A percentile compares a stretch with the other conserved stretches of the same genome.
Evolutionary conservation across 92 coral and sea anemone species (phyloP).

Genomic region (Porites evermanni): DNA sequence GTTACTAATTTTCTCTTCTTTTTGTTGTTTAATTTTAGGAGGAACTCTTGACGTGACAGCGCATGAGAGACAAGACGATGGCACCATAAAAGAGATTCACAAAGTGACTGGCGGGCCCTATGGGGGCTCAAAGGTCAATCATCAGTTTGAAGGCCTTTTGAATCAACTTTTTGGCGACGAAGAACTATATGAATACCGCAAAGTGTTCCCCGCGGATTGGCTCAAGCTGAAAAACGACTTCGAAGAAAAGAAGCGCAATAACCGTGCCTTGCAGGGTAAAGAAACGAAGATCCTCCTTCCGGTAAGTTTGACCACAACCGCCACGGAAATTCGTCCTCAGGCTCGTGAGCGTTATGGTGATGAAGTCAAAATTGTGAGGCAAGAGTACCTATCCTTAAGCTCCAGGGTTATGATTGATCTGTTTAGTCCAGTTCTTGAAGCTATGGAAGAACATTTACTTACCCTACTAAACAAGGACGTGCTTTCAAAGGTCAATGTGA

Average conservation of each 20-base stretch:
- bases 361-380: slow-evolving; percentile 46
- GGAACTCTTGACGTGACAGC: slow-evolving; percentile 71
- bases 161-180: slow-evolving; percentile 66
- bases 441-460: slow-evolving; percentile 55
- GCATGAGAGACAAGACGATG: slow-evolving; percentile 62
- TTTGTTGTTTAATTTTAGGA: slow-evolving; percentile 11
- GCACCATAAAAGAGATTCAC: slow-evolving; percentile 63
- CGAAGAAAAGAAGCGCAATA: slow-evolving; percentile 68
- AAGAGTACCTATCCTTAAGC: slow-evolving; percentile 65
- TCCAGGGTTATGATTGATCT: background rate
- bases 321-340: slow-evolving; percentile 20
- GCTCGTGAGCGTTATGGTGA: slow-evolving; percentile 40
- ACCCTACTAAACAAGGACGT: slow-evolving; percentile 37
- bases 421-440: slow-evolving; percentile 30
- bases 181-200: slow-evolving; percentile 50
- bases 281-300: slow-evolving; percentile 59
- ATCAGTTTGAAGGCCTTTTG: slow-evolving; percentile 54
- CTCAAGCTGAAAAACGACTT: slow-evolving; percentile 64
- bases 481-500: slow-evolving; percentile 52
- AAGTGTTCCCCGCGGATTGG: slow-evolving; percentile 65
- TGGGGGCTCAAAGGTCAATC: slow-evolving; percentile 66
- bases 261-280: slow-evolving; percentile 46
- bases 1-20: background rate
- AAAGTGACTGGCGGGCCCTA: slow-evolving; percentile 62
- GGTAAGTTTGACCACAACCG: slow-evolving; percentile 37